Percentiles rank a stretch among this genome's conserved stretches.
These are phyloP conservation scores for Chironomus riparius DNA, from an alignment of 2,888 invertebrate species.

Conservation along the genomic window DNA sequence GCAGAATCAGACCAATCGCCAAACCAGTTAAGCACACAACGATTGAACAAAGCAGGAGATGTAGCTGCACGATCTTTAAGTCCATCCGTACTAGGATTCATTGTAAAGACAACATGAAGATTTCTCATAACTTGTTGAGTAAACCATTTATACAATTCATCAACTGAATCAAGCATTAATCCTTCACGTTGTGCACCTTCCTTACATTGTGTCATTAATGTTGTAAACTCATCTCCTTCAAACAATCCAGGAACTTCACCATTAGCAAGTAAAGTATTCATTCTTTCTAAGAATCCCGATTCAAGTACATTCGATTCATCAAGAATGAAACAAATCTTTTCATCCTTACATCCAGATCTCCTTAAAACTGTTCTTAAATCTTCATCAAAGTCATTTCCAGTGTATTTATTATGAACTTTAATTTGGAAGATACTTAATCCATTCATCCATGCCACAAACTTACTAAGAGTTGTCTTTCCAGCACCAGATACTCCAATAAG, in stretches of 20 bases:
- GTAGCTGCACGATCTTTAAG: constrained; percentile 97
- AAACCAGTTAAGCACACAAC: constrained; percentile 99
- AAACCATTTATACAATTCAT: constrained; percentile 99
- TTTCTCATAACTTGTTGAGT: constrained; percentile 99
- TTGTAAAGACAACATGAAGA: constrained; percentile 98
- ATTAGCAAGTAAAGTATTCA: constrained; percentile 97
- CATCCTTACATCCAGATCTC: constrained; percentile 85
- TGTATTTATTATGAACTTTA: constrained; percentile 98
- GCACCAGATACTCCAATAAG: constrained; percentile 98
- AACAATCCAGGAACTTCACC: constrained; percentile 93
- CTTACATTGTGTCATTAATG: constrained; percentile 99
- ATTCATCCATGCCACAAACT: constrained; percentile 99
- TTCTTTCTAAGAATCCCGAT: constrained; percentile 95
- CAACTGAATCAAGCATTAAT: constrained; percentile 94
- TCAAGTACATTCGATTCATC: constrained; percentile 99
- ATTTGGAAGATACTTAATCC: constrained; percentile 98
- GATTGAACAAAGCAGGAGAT: constrained; percentile 96
- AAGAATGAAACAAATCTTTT: constrained; percentile 97
- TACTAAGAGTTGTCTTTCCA: constrained; percentile 96
- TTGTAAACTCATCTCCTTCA: constrained; percentile 96
- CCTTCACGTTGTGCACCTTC: constrained; percentile 98
- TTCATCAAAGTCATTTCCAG: constrained; percentile 97
- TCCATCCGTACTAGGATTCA: constrained; percentile 99
- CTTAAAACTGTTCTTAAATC: constrained; percentile 84
- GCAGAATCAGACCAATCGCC: constrained; percentile 99